Base-by-base conservation (phyloP, 2,888 invertebrate species). In the Zootermopsis nevadensis region DNA sequence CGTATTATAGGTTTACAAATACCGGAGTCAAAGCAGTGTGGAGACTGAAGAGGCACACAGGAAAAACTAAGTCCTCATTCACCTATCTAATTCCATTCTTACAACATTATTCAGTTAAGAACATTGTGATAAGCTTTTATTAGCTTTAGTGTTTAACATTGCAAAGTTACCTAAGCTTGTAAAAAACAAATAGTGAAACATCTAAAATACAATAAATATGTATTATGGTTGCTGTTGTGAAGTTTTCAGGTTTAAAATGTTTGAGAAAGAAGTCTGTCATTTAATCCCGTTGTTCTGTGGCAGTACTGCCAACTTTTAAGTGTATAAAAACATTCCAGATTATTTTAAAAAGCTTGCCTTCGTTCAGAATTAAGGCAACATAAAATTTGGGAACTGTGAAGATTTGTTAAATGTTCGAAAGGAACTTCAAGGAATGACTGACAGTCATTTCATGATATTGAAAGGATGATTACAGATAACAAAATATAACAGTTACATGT, bases 281-380 rank as follows among this genome's bases (percentile, higher is more conserved):
- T n/a, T 74, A 38, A 74, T 74, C 38, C 74, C 8, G 24, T 74
- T 3, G 31, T 74, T 33, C 22, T 38, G 35, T 35, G 79, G 79
- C 66, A 79, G 33, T 38, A 19, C 24, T 35, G 79, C 79, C 79
- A 79, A 66, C 31, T 79, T 79, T 79, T 60, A 79, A 79, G 38
- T 60, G 66, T 60, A 66, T 35, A 60, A 60, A 77, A 79, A 53
- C 79, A 66, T 79, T 79, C 79, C 79, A 27, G 60, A 79, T 24
- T 66, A 79, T 79, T 79, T 79, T 79, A 79, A 79, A 79, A 77
- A 77, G 10, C 24, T 77, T 48, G 30, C 53, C 33, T 53, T 77
- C 33, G 22, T 31, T 12, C 77, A 55, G 38, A 48, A 76, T 48
- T 76, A 42, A 42, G 31, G 48, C 31, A 31, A 33, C 4, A 35